Percentiles rank a stretch among this genome's conserved stretches.
Conservation (phyloP, 2,888 invertebrate genomes). For the Hetaerina titia region DNA sequence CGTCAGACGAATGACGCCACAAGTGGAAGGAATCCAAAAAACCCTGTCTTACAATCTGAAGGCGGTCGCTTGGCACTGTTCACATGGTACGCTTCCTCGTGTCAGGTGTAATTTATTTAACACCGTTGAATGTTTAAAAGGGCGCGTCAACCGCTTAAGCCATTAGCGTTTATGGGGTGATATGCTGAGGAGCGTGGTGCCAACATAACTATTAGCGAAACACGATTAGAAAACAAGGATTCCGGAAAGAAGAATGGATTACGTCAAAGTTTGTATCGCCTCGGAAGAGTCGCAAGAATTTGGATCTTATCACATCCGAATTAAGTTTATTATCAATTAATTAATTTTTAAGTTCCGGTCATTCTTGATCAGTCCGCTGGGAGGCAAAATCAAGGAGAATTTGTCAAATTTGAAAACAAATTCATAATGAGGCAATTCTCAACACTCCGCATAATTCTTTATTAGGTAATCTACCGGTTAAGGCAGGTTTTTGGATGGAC, state of each 20-base stretch:
- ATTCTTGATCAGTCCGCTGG: too few relatives aligned
- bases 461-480: too few relatives aligned
- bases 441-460: too few relatives aligned
- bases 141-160: background rate
- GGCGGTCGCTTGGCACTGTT: slow-evolving; percentile 2
- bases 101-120: slow-evolving; percentile 21
- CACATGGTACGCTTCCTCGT: background rate
- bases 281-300: too few relatives aligned
- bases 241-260: background rate
- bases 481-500: too few relatives aligned
- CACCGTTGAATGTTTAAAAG: background rate
- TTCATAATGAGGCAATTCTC: too few relatives aligned
- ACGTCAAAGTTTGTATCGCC: too few relatives aligned
- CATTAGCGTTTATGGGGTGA: background rate
- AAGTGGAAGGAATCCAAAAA: background rate
- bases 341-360: too few relatives aligned
- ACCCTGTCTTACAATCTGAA: background rate
- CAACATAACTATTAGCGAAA: background rate
- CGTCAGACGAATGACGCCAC: background rate
- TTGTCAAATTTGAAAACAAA: too few relatives aligned
- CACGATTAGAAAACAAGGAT: background rate
- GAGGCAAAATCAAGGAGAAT: too few relatives aligned
- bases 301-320: too few relatives aligned
- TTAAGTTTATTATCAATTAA: too few relatives aligned
- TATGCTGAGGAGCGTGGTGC: background rate